Conservation (phyloP, 92 coral and sea anemone species). For the Actinostola sp. region DNA sequence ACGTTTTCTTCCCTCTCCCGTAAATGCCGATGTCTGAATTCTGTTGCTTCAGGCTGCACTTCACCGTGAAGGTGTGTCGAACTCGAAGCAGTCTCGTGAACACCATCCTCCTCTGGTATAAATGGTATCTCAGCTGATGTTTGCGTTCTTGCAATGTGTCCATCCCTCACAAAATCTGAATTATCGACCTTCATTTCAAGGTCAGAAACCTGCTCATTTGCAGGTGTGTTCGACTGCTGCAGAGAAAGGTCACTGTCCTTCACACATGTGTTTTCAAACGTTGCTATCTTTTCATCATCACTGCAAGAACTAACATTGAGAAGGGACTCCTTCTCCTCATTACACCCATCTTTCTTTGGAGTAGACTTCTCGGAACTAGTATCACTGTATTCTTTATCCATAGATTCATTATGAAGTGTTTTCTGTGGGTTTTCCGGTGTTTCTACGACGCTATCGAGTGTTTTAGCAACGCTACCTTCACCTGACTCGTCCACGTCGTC, state of each 20-base stretch:
- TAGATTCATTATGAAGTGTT: background rate
- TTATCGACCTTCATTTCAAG: background rate
- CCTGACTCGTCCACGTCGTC: conserved; percentile 21
- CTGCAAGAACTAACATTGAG: background rate
- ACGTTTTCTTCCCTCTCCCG: conserved; percentile 17
- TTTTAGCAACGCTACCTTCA: background rate
- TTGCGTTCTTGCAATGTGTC: too few relatives aligned
- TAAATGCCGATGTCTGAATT: conserved; percentile 57
- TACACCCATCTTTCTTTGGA: background rate
- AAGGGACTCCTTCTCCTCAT: conserved; percentile 1
- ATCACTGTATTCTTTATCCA: background rate
- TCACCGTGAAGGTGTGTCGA: conserved; percentile 19
- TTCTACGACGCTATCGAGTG: background rate
- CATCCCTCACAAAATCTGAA: too few relatives aligned
- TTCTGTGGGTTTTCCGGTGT: background rate
- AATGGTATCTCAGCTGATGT: too few relatives aligned
- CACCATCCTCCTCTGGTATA: background rate
- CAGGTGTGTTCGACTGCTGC: background rate
- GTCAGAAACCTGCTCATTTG: conserved; percentile 1
- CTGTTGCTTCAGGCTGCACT: conserved; percentile 30
- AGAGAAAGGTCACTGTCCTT: conserved; percentile 1
- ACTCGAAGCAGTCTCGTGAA: background rate
- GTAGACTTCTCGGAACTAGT: background rate
- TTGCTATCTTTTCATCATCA: conserved; percentile 3
- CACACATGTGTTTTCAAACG: background rate